Evolutionary conservation across 2,113 vertebrate species (phyloP), one percentile per base, ranked within the genome.

Genomic region (Tor tambroides): DNA sequence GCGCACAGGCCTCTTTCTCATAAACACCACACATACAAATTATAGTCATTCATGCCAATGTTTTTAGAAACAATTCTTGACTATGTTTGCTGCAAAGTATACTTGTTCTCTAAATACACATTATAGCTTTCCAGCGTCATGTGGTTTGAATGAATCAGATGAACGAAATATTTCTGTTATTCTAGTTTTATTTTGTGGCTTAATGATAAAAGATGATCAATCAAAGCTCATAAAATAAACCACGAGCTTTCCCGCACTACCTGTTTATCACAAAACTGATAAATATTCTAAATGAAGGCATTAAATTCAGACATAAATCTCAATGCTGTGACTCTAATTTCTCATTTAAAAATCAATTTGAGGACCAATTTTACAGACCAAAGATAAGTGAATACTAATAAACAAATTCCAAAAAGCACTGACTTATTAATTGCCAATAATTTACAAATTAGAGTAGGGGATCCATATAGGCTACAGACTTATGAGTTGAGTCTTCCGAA

Each of bases 1-100:
- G 71, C 67, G 35, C 85, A 71, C 78, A 87, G 56, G 72, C 84
- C 72, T 49, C n/a, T 21, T 17, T 61, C 17, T 35, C 46, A 77
- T 59, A 81, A 26, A 85, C 41, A 41, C 0, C 38, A 72, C 15
- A 19, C 38, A 78, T 32, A 41, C 51, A 86, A 69, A 71, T 54
- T 65, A 35, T 28, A 51, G 35, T 41, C 54, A 65, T 65, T 28
- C 9, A n/a, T 28, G 35, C 17, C 63, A 23, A 32, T n/a, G 26
- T 21, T 71, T 69, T 30, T 28, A 46, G 19, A 69, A 69, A 28
- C 32, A 26, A 28, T 65, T 59, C 1, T 56, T 82, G 0, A 63
- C 4, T 19, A 26, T 65, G 17, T 63, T 80, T 77, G 11, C 9
- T 19, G 17, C 19, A 35, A 7, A 79, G 17, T 32, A 41, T n/a